Conservation (phyloP, 2,888 invertebrate species). For the Gastrophysa polygoni region DNA sequence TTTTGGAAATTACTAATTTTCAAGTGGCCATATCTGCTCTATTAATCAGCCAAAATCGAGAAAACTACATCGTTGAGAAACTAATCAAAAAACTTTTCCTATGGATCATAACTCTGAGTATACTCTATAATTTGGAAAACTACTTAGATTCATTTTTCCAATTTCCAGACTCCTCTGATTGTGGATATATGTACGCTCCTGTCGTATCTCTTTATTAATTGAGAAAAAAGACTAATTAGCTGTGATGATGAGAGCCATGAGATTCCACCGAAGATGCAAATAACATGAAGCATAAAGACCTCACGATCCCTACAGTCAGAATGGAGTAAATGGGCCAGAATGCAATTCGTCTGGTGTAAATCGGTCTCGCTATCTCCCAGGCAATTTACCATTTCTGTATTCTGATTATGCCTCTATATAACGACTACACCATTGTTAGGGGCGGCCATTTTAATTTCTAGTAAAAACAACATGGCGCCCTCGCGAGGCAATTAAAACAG, state of each 20-base stretch:
- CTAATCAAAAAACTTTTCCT: no score
- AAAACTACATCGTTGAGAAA: no score
- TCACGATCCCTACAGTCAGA: neutral
- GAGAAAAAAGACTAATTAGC: neutral
- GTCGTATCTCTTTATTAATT: no score
- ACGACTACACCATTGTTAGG: conserved; percentile 59
- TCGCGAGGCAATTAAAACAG: conserved; percentile 61
- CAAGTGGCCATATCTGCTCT: no score
- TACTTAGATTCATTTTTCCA: no score
- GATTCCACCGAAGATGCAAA: neutral
- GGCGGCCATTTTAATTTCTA: conserved; percentile 61
- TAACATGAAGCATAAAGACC: conserved; percentile 6
- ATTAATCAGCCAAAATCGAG: no score
- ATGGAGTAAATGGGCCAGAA: conserved; percentile 12
- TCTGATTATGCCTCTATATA: conserved; percentile 59
- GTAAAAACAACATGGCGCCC: conserved; percentile 61
- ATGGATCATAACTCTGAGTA: no score
- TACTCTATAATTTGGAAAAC: no score
- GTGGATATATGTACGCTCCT: no score
- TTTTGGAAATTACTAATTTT: no score
- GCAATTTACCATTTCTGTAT: conserved; percentile 60
- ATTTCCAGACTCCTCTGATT: no score
- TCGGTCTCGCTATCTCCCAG: conserved; percentile 55
- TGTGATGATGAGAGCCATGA: neutral
- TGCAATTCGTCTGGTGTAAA: conserved; percentile 47